Evolutionary conservation across 2,888 invertebrate species (phyloP).

Genomic region (Operophtera brumata): DNA sequence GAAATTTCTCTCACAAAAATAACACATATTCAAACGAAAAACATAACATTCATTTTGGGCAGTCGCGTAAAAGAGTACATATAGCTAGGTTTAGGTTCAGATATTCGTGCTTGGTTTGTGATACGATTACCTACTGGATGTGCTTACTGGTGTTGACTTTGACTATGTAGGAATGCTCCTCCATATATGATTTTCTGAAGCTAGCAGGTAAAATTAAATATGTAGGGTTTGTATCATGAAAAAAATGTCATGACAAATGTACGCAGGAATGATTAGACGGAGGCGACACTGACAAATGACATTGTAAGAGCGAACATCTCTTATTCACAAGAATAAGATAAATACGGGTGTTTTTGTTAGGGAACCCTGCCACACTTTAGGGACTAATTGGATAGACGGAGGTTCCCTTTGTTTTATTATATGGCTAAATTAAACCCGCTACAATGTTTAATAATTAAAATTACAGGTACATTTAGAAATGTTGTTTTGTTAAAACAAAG

Average conservation of each 20-base stretch:
- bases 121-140: too few species aligned
- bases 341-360: slow-evolving; percentile 56
- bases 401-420: slow-evolving; percentile 31
- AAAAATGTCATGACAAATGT: slow-evolving; percentile 61
- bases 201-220: too few species aligned
- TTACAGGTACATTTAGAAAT: not conserved
- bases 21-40: too few species aligned
- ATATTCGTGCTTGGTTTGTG: too few species aligned
- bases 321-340: slow-evolving; percentile 65
- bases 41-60: too few species aligned
- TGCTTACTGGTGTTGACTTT: too few species aligned
- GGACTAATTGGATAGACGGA: slow-evolving; percentile 39
- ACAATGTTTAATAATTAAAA: not conserved
- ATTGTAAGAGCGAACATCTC: slow-evolving; percentile 58
- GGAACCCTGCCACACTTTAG: slow-evolving; percentile 40
- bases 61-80: too few species aligned
- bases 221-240: slow-evolving; percentile 24
- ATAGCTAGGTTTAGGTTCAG: too few species aligned
- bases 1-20: too few species aligned
- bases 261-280: slow-evolving; percentile 61
- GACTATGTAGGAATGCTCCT: too few species aligned
- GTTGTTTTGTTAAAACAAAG: not conserved
- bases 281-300: slow-evolving; percentile 65
- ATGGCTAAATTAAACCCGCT: not conserved
- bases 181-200: too few species aligned